Percentiles rank a stretch among this genome's conserved stretches.
phyloP scores from a whole-genome alignment of 2,888 invertebrate species.

The Pterostichus madidus region DNA sequence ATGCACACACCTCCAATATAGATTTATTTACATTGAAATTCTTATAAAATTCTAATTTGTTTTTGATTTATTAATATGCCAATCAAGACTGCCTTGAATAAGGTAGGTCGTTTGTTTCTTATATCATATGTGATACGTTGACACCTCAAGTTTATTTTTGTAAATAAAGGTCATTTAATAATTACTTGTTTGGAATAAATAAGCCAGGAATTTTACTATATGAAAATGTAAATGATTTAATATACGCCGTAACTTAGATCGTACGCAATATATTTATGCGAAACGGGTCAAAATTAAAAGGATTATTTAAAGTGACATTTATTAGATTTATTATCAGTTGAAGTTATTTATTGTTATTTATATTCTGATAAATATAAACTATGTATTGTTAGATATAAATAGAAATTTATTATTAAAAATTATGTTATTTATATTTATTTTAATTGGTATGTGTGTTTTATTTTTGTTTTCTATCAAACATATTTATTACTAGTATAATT shows the following conservation, averaged over 20 bases:
- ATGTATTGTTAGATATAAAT: slow-evolving; percentile 19
- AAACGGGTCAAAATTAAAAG: background rate
- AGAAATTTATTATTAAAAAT: background rate
- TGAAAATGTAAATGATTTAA: background rate
- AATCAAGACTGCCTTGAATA: slow-evolving; percentile 43
- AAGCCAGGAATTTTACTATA: slow-evolving; percentile 21
- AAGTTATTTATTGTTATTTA: background rate
- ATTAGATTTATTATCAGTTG: slow-evolving; percentile 2
- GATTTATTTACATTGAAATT: slow-evolving; percentile 39
- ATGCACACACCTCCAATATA: slow-evolving; percentile 46
- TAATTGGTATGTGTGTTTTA: background rate
- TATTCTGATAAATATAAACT: slow-evolving; percentile 25
- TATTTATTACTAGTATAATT: too few species aligned
- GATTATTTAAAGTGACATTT: background rate
- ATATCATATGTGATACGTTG: slow-evolving; percentile 39
- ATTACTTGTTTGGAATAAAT: slow-evolving; percentile 16
- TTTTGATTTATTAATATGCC: slow-evolving; percentile 23
- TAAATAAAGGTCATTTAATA: slow-evolving; percentile 22
- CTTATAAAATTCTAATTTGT: slow-evolving; percentile 44
- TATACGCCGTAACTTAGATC: background rate
- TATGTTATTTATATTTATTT: slow-evolving; percentile 13
- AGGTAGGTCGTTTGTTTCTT: slow-evolving; percentile 51
- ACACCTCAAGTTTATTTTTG: slow-evolving; percentile 47
- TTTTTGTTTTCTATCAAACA: too few species aligned
- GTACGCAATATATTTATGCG: background rate